A percentile compares a stretch with the other conserved stretches of the same genome.
Conservation (phyloP, 2,113 vertebrate genomes). For the Hippotragus niger region DNA sequence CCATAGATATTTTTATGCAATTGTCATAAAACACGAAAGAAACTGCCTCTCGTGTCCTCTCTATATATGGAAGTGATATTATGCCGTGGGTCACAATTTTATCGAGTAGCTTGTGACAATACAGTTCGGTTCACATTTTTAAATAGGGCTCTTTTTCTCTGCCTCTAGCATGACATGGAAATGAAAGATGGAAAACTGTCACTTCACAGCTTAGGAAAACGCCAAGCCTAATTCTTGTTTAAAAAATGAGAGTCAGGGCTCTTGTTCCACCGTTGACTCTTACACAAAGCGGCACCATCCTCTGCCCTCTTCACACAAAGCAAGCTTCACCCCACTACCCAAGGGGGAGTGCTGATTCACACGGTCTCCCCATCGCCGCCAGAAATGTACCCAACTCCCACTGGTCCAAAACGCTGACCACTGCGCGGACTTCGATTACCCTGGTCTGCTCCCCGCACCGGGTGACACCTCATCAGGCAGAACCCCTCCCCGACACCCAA, state of each 20-base stretch:
- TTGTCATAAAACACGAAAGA: neutral
- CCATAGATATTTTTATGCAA: neutral
- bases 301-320: slow-evolving; percentile 63
- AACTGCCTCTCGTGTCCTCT: neutral
- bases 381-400: neutral
- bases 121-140: neutral
- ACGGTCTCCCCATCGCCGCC: neutral
- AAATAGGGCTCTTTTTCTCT: neutral
- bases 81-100: slow-evolving; percentile 5
- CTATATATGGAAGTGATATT: neutral
- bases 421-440: neutral
- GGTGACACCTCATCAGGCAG: neutral
- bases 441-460: neutral
- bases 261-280: neutral
- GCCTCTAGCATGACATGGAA: neutral
- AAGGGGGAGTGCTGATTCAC: slow-evolving; percentile 16
- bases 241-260: neutral
- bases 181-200: neutral
- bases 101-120: neutral
- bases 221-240: neutral
- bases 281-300: slow-evolving; percentile 63
- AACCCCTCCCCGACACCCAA: neutral
- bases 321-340: slow-evolving; percentile 32
- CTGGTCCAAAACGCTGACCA: neutral
- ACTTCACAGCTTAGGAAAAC: neutral